These are phyloP conservation scores for Piprites chloris DNA, from an alignment of 2,113 vertebrate genomes.

Conservation along the genomic window DNA sequence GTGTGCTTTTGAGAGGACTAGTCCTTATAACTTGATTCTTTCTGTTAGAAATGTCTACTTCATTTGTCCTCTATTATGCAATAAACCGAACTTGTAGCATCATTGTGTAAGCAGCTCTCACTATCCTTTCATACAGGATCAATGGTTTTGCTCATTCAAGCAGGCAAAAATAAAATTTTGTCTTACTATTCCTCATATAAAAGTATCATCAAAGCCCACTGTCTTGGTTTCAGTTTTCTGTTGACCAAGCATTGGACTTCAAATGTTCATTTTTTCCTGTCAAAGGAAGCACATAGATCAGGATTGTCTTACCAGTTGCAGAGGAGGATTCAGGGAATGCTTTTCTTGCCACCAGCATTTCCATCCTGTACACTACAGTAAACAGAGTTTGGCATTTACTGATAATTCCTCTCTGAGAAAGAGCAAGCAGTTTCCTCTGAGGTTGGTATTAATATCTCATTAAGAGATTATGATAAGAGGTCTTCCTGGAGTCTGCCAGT, in stretches of 20 bases:
- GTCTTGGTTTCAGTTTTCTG: neutral
- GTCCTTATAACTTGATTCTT: neutral
- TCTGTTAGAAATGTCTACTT: neutral
- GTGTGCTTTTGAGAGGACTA: neutral
- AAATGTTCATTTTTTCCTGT: neutral
- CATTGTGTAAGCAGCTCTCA: neutral
- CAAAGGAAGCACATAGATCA: neutral
- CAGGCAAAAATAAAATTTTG: neutral
- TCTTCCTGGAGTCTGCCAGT: neutral
- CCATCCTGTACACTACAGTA: neutral
- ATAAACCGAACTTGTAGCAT: neutral
- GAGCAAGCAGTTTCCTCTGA: neutral
- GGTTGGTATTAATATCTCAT: conserved; percentile 13
- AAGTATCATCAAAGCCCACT: neutral
- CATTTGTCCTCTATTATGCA: neutral
- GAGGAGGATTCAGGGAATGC: neutral
- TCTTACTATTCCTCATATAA: neutral
- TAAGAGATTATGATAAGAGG: neutral
- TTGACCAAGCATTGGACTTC: neutral
- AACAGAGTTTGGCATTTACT: neutral
- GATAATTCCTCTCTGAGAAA: neutral
- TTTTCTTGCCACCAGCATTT: neutral
- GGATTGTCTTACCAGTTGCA: neutral
- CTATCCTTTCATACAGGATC: neutral
- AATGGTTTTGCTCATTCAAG: neutral